phyloP scores from a whole-genome alignment of 2,888 invertebrate genomes.

The Drosophila atripex region DNA sequence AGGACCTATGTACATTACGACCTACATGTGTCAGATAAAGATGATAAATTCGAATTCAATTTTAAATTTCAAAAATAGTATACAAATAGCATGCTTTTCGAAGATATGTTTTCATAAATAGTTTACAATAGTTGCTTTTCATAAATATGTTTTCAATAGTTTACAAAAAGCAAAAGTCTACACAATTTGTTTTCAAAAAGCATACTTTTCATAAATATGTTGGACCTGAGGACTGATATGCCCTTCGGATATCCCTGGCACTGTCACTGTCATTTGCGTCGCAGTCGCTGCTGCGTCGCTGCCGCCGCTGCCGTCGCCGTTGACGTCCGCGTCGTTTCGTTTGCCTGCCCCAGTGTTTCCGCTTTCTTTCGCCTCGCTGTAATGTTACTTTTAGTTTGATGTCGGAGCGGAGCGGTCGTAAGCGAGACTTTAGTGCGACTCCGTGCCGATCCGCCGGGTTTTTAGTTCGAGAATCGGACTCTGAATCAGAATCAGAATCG shows the following conservation, averaged over 20 bases:
- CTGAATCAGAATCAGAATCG: constrained; percentile 67
- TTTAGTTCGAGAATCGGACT: constrained; percentile 72
- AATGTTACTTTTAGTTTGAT: constrained; percentile 80
- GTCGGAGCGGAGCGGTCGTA: constrained; percentile 73
- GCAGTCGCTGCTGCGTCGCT: constrained; percentile 50
- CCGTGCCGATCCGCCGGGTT: constrained; percentile 58
- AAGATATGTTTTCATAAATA: no score
- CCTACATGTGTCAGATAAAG: no score
- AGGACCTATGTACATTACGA: no score
- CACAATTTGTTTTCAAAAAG: no score
- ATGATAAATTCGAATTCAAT: no score
- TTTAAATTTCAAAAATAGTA: no score
- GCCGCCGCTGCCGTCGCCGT: constrained; percentile 48
- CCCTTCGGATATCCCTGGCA: constrained; percentile 29
- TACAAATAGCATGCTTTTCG: no score
- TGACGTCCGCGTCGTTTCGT: constrained; percentile 59
- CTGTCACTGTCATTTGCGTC: constrained; percentile 74
- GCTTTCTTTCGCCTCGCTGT: constrained; percentile 72
- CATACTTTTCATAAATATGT: no score
- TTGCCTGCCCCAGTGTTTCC: constrained; percentile 79
- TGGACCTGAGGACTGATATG: constrained; percentile 30
- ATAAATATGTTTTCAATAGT: no score
- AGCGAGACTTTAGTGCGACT: constrained; percentile 78
- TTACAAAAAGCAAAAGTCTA: no score
- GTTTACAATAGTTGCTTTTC: no score